Conservation (phyloP, 2,888 invertebrate species). For the Maniola hyperantus region DNA sequence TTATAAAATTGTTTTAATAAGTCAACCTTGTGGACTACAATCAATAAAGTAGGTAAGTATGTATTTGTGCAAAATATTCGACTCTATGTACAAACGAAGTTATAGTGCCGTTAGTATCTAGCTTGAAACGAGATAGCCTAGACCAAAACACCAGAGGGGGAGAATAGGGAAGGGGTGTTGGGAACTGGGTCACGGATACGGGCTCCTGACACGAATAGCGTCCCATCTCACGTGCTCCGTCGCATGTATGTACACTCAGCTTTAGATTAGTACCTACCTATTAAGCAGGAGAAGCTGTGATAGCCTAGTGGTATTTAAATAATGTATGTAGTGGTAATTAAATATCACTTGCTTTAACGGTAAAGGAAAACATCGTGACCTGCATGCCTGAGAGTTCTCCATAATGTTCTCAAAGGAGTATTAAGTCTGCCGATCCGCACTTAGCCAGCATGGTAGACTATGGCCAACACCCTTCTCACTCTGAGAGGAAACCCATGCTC, state of each 20-base stretch:
- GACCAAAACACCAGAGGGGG: constrained; percentile 69
- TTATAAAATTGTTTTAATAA: neutral
- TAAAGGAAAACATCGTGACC: too few relatives aligned
- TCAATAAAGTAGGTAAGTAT: constrained; percentile 1
- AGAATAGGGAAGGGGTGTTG: constrained; percentile 57
- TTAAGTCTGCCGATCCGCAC: too few relatives aligned
- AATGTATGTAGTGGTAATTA: too few relatives aligned
- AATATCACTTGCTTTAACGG: too few relatives aligned
- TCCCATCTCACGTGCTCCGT: constrained; percentile 60
- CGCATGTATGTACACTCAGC: constrained; percentile 13
- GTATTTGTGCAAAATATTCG: constrained; percentile 5
- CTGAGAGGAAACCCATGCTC: too few relatives aligned
- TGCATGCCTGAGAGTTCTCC: too few relatives aligned
- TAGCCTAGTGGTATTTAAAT: too few relatives aligned
- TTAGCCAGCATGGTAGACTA: too few relatives aligned
- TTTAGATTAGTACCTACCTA: neutral
- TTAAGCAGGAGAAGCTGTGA: too few relatives aligned
- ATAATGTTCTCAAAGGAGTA: too few relatives aligned
- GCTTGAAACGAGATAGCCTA: constrained; percentile 61
- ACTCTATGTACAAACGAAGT: constrained; percentile 9
- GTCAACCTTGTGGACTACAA: neutral
- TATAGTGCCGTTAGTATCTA: constrained; percentile 1
- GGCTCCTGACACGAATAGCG: constrained; percentile 79
- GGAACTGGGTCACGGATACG: constrained; percentile 80
- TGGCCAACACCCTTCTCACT: too few relatives aligned